Conservation (phyloP, 2,888 invertebrate species). For the Platycheirus rosarum region DNA sequence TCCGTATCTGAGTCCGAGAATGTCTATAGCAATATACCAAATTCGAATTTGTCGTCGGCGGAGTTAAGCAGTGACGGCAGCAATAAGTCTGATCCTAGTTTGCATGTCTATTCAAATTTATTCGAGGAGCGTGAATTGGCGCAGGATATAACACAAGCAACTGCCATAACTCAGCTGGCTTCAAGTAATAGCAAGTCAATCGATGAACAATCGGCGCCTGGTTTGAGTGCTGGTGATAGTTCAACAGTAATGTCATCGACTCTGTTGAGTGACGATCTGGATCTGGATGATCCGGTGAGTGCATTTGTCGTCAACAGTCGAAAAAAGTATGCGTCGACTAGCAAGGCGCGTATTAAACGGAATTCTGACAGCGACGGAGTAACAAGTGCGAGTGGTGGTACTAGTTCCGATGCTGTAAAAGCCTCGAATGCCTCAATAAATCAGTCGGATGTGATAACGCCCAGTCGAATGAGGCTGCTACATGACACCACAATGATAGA, state of each 20-base stretch:
- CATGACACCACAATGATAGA: constrained; percentile 96
- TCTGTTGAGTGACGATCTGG: constrained; percentile 81
- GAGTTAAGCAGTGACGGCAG: constrained; percentile 69
- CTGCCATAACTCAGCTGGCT: constrained; percentile 45
- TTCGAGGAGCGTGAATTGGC: constrained; percentile 79
- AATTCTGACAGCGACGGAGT: constrained; percentile 54
- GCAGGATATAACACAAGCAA: constrained; percentile 58
- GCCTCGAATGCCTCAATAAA: constrained; percentile 57
- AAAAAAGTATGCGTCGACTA: constrained; percentile 70
- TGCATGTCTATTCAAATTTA: constrained; percentile 82
- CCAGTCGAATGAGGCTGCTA: constrained; percentile 89
- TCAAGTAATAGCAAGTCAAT: constrained; percentile 60
- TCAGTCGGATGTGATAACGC: constrained; percentile 84
- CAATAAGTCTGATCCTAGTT: constrained; percentile 77
- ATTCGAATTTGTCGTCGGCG: constrained; percentile 75
- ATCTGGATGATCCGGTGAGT: constrained; percentile 82
- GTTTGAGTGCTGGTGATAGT: constrained; percentile 46
- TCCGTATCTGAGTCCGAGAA: constrained; percentile 81
- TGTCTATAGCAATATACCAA: constrained; percentile 82
- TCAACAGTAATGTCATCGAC: constrained; percentile 79
- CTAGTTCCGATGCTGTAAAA: constrained; percentile 41
- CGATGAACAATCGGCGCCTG: constrained; percentile 48
- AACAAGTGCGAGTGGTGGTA: constrained; percentile 11
- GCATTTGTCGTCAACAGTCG: constrained; percentile 79
- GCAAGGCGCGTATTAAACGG: constrained; percentile 72